phyloP scores from a whole-genome alignment of 2,113 vertebrate genomes.

The Platycercus adscitus region DNA sequence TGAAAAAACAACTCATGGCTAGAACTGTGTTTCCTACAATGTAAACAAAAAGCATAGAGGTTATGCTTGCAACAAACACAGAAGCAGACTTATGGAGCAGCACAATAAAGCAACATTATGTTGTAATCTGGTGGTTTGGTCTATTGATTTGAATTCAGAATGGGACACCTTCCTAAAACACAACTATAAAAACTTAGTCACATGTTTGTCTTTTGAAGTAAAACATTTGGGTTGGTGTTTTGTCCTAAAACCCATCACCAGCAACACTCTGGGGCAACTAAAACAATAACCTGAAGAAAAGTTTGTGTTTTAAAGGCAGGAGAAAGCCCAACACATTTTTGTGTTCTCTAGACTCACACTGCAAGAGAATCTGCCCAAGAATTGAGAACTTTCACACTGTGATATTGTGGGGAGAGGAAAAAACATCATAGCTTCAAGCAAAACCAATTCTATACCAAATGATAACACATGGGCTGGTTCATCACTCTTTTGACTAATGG shows the following conservation, averaged over 20 bases:
- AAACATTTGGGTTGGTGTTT: not conserved
- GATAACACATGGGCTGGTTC: not conserved
- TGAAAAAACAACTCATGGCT: slow-evolving; percentile 58
- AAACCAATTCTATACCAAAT: not conserved
- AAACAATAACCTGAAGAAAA: not conserved
- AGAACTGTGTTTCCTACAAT: slow-evolving; percentile 67
- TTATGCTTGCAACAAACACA: slow-evolving; percentile 62
- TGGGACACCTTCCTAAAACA: slow-evolving; percentile 5
- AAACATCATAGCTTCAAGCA: not conserved
- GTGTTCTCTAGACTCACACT: not conserved
- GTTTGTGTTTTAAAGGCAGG: not conserved
- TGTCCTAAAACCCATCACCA: not conserved
- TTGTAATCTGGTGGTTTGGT: slow-evolving; percentile 42
- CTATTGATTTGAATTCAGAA: slow-evolving; percentile 48
- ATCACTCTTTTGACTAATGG: not conserved
- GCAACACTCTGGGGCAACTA: not conserved
- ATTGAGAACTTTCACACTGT: not conserved
- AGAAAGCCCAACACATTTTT: not conserved
- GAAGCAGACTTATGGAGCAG: slow-evolving; percentile 66
- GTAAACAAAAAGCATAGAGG: slow-evolving; percentile 71
- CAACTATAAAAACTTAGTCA: not conserved
- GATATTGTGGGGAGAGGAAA: accelerated
- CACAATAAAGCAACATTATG: slow-evolving; percentile 39
- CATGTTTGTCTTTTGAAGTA: not conserved
- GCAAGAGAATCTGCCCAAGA: not conserved